Evolutionary conservation across 2,113 vertebrate species (phyloP).

Genomic region (Castor canadensis): DNA sequence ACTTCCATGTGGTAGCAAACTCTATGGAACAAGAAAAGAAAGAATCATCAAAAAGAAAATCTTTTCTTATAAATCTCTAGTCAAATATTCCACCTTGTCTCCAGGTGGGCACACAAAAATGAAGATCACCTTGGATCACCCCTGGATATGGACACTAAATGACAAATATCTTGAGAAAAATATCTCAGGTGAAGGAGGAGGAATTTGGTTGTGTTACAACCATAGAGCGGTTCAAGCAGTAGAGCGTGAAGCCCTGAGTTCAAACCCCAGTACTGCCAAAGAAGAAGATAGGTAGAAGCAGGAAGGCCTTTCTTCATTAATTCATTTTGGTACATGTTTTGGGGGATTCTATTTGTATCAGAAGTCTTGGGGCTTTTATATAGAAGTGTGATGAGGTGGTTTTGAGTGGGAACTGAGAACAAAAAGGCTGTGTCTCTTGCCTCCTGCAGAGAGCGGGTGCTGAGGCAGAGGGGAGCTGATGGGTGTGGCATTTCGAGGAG

Average conservation of each 20-base stretch:
- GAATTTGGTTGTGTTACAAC: neutral
- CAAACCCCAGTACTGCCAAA: too few relatives aligned
- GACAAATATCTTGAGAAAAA: neutral
- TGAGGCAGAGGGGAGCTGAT: neutral
- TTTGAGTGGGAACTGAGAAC: neutral
- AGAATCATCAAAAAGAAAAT: neutral
- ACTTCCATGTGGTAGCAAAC: neutral
- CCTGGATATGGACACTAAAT: neutral
- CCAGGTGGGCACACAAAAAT: rapidly evolving
- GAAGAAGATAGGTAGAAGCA: neutral
- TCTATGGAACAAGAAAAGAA: neutral
- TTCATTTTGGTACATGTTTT: neutral
- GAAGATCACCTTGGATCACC: neutral
- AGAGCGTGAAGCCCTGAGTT: too few relatives aligned
- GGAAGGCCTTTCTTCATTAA: neutral
- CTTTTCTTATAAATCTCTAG: neutral
- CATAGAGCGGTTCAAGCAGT: too few relatives aligned
- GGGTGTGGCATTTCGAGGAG: neutral
- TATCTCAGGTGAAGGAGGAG: neutral
- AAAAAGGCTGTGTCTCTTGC: neutral
- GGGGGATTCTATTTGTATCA: neutral
- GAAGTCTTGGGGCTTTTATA: neutral
- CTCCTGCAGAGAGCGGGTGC: neutral
- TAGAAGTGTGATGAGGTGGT: neutral
- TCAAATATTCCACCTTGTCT: neutral